Evolutionary conservation across 2,113 vertebrate genomes (phyloP).

Genomic region (Sinocyclocheilus rhinocerous): DNA sequence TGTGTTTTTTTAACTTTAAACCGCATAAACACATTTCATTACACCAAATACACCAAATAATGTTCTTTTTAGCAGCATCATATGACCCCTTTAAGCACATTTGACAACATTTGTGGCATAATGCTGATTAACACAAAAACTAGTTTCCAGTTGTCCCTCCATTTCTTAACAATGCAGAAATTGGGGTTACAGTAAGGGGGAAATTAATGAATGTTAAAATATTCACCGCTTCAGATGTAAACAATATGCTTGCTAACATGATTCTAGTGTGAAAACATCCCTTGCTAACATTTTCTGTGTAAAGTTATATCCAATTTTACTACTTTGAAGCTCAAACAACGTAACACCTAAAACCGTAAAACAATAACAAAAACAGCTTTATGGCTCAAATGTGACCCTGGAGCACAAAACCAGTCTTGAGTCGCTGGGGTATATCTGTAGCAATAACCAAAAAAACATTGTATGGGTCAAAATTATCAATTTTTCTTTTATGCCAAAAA

Average conservation of each 20-base stretch:
- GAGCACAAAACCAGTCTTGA: too few relatives aligned
- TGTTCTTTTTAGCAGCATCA: too few relatives aligned
- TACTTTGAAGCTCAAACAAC: too few relatives aligned
- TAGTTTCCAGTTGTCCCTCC: too few relatives aligned
- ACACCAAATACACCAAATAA: too few relatives aligned
- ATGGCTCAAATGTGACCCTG: not conserved
- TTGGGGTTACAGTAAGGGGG: not conserved
- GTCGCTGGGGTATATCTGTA: too few relatives aligned
- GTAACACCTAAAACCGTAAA: not conserved
- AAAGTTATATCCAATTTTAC: not conserved
- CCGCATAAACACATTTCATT: too few relatives aligned
- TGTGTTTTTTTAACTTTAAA: too few relatives aligned
- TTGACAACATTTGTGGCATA: not conserved
- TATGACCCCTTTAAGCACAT: too few relatives aligned
- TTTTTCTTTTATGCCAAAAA: too few relatives aligned
- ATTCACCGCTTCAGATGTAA: not conserved
- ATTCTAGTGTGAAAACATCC: not conserved
- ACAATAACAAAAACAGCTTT: not conserved
- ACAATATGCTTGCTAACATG: not conserved
- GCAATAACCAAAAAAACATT: too few relatives aligned
- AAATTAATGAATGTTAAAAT: not conserved
- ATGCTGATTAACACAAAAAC: not conserved
- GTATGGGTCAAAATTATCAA: too few relatives aligned
- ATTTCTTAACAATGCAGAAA: not conserved
- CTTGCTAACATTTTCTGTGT: not conserved